Conservation (phyloP, 2,113 vertebrate species). For the Atlantisia rogersi region DNA sequence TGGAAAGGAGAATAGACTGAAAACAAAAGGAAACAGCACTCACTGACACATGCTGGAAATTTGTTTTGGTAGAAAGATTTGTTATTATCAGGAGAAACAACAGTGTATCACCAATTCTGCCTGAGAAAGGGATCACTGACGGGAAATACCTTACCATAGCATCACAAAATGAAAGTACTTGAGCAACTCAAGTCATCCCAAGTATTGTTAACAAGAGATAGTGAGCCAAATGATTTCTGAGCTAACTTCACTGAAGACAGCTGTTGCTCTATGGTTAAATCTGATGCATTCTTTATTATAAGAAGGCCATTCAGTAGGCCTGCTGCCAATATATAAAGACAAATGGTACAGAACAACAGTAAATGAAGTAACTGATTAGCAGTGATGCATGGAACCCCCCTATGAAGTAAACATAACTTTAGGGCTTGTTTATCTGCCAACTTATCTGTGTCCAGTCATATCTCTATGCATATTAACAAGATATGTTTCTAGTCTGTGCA, state of each 20-base stretch:
- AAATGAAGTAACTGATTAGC: background rate
- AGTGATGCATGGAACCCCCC: background rate
- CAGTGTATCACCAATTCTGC: background rate
- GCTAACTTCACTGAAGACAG: background rate
- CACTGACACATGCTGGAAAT: background rate
- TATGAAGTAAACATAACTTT: background rate
- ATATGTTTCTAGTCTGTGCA: background rate
- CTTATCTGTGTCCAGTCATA: background rate
- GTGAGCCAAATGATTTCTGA: conserved; percentile 6
- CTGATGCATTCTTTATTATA: background rate
- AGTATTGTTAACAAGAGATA: conserved; percentile 13
- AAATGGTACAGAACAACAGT: background rate
- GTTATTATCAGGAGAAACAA: background rate
- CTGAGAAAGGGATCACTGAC: background rate
- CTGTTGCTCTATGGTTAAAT: background rate
- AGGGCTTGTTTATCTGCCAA: background rate
- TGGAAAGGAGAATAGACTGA: background rate
- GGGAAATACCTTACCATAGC: background rate
- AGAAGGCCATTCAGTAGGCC: background rate
- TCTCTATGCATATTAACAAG: background rate
- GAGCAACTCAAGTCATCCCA: background rate
- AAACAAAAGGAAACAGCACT: background rate
- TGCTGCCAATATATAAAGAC: background rate
- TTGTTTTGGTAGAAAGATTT: background rate
- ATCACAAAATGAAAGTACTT: background rate